These are phyloP conservation scores for Acipenser ruthenus DNA, from an alignment of 2,797 vertebrate genomes.

Conservation along the genomic window DNA sequence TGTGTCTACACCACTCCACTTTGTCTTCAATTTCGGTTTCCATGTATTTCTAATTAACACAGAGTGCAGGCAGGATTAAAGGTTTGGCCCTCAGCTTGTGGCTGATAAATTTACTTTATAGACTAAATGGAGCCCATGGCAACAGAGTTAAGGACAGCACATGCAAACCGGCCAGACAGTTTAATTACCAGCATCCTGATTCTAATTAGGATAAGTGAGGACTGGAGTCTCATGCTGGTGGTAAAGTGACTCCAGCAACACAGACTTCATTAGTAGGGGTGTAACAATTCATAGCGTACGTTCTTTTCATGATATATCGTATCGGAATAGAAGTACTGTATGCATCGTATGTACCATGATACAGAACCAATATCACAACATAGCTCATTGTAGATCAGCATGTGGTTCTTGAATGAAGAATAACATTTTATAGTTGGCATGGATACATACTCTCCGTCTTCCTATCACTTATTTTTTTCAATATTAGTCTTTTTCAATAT, in stretches of 20 bases:
- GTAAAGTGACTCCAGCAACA: background rate
- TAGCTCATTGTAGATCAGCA: background rate
- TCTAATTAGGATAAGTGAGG: slow-evolving; percentile 43
- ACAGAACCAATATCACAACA: background rate
- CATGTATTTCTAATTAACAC: slow-evolving; percentile 30
- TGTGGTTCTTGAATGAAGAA: no score
- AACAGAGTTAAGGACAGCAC: slow-evolving; percentile 36
- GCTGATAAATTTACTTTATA: slow-evolving; percentile 16
- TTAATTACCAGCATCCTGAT: slow-evolving; percentile 42
- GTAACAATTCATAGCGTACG: no score
- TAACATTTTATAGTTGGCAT: no score
- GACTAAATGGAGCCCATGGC: slow-evolving; percentile 25
- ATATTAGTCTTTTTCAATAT: no score
- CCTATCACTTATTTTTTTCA: no score
- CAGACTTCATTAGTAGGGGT: no score
- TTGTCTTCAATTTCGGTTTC: slow-evolving; percentile 6
- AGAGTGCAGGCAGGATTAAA: slow-evolving; percentile 3
- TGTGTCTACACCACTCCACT: slow-evolving; percentile 19
- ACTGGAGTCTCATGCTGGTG: slow-evolving; percentile 19
- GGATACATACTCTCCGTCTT: no score
- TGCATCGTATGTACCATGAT: background rate
- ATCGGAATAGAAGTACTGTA: background rate
- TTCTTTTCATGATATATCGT: no score
- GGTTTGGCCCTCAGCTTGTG: slow-evolving; percentile 11
- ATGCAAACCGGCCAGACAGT: slow-evolving; percentile 41